Percentiles rank a stretch among this genome's conserved stretches.
Evolutionary conservation across 2,797 vertebrate species (phyloP).

Genomic region (Chelonia mydas): DNA sequence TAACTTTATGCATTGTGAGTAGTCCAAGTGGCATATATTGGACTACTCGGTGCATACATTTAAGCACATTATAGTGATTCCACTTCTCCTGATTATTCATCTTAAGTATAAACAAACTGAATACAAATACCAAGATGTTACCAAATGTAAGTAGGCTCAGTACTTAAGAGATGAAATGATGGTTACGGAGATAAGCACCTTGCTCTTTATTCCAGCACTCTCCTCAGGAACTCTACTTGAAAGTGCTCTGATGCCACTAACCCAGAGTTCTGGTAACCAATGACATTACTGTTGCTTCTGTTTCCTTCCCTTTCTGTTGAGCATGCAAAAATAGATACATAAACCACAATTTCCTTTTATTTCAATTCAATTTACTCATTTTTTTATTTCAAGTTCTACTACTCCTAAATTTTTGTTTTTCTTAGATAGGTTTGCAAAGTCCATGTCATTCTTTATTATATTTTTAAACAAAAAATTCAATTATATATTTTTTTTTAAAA

Average conservation of each 20-base stretch:
- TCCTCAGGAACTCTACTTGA: not conserved
- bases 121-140: not conserved
- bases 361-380: not conserved
- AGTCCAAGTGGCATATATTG: not conserved
- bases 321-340: not conserved
- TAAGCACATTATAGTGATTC: constrained; percentile 29
- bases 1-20: not conserved
- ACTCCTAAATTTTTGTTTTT: not conserved
- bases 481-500: not conserved
- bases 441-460: not conserved
- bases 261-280: not conserved
- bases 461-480: constrained; percentile 14
- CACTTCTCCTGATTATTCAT: constrained; percentile 14
- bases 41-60: not conserved
- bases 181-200: not conserved
- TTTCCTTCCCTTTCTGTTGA: not conserved
- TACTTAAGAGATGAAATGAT: not conserved
- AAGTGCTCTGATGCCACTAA: not conserved
- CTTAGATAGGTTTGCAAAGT: not conserved
- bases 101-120: not conserved
- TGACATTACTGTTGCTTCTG: not conserved
- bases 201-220: fast-evolving
- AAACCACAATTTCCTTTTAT: not conserved
- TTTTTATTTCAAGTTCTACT: not conserved
- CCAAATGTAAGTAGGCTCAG: not conserved